Base-by-base conservation (phyloP, 2,113 vertebrate species). In the Misgurnus mizolepis region DNA sequence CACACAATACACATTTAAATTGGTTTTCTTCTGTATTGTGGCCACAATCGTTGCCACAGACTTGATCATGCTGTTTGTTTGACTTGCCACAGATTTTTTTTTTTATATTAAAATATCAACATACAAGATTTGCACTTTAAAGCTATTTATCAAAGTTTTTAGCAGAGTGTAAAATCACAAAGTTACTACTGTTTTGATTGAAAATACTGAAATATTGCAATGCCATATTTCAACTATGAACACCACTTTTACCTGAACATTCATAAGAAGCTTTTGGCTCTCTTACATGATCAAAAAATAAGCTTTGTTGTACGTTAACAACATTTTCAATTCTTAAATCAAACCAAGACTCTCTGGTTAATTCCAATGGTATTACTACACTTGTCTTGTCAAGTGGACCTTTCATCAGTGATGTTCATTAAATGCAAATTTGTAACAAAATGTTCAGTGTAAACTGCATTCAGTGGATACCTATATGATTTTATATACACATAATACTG, bases 331-430 rank as follows among this genome's bases (percentile, higher is more conserved):
- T 34, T 34, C 3, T 34, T 34, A 34, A 34, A 34, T 34, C 27
- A 34, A 34, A 2, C 27, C 27, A 34, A 34, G 27, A 34, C 27
- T 34, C 53, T 55, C 17, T 55, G 53, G 15, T 6, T 14, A 3
- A 53, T 47, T 74, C 15, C 15, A 45, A 15, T 27, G 11, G n/a
- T 27, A 47, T 61, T 47, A 18, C 15, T 55, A 15, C 68, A 40
- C 68, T 55, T 71, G 70, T 41, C 7, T 72, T 58, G 17, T 58
- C 69, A 72, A 72, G 69, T 58, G 18, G 18, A 47, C 39, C 40
- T 45, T n/a, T n/a, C n/a, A 8, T 8, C 41, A 45, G 40, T 74
- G 71, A 60, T 56, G 70, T 22, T 43, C 55, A 58, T 73, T 73
- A 60, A 73, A 56, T 60, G 53, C n/a, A 43, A 10, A 18, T 58